A percentile compares a stretch with the other conserved stretches of the same genome.
phyloP scores from a whole-genome alignment of 2,888 invertebrate genomes.

The Hirtodrosophila alboralis region DNA sequence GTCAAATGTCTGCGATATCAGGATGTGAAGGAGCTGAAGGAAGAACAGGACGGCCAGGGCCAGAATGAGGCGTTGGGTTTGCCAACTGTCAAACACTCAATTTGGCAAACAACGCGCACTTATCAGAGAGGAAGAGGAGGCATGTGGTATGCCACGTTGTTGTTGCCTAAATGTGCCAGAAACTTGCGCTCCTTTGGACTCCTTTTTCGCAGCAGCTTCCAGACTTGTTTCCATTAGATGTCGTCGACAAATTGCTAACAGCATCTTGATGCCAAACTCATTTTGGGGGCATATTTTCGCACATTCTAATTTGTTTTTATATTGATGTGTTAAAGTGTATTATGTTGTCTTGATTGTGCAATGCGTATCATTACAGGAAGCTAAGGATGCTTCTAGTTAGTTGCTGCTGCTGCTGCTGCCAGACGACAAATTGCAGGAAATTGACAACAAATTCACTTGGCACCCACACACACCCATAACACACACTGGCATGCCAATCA shows the following conservation, averaged over 20 bases:
- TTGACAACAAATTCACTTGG: slow-evolving; percentile 75
- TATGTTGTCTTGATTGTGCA: slow-evolving; percentile 72
- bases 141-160: slow-evolving; percentile 27
- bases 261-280: slow-evolving; percentile 40
- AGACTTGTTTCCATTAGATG: slow-evolving; percentile 51
- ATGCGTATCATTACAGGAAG: slow-evolving; percentile 73
- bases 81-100: slow-evolving; percentile 54
- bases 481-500: slow-evolving; percentile 8
- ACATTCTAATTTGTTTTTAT: slow-evolving; percentile 78
- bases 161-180: slow-evolving; percentile 6
- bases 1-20: slow-evolving; percentile 22
- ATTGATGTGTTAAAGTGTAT: slow-evolving; percentile 58
- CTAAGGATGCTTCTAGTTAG: slow-evolving; percentile 3
- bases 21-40: not conserved
- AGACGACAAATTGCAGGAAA: slow-evolving; percentile 77
- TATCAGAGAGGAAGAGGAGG: slow-evolving; percentile 25
- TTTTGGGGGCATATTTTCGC: slow-evolving; percentile 58
- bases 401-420: slow-evolving; percentile 35
- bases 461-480: slow-evolving; percentile 16
- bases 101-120: slow-evolving; percentile 48
- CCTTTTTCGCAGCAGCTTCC: not conserved
- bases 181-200: not conserved
- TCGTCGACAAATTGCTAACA: slow-evolving; percentile 61
- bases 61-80: not conserved
- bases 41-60: too few species aligned